Base-by-base conservation (phyloP, 2,113 vertebrate genomes). In the Orycteropus afer region DNA sequence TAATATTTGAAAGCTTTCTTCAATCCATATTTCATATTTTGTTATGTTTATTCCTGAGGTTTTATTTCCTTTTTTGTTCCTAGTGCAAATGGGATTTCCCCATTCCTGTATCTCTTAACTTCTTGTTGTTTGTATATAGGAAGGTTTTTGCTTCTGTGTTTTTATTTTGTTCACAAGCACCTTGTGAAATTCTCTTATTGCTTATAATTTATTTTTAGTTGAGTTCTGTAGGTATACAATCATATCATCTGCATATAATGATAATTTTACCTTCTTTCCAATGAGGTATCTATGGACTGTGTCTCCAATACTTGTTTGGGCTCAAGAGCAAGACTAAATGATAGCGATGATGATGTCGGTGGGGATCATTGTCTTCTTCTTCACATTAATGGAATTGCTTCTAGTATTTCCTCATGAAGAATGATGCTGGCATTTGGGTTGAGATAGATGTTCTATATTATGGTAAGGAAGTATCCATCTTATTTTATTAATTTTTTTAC, bases 401-500 rank as follows among this genome's bases (percentile, higher is more conserved):
- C 34, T 63, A 13, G 12, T 45, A 49, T 73, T 49, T 17, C 32
- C 89, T 85, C 59, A 57, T 47, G 76, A 63, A 42, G 51, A 15
- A 42, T 14, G 17, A 65, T 78, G 34, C 59, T 57, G 40, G 89
- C 51, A 63, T 74, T 82, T 86, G 17, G 45, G 57, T 40, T 86
- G 67, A 63, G n/a, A 63, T 18, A 65, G 2, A 51, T 67, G 27
- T 7, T 7, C 65, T 91, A 20, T 59, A 69, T 76, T 53, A 25
- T 23, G 25, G 65, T 32, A 65, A 78, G 34, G 32, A 81, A 65
- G 32, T 25, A 59, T 4, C 32, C 59, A 29, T 32, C 15, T 47
- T 63, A 94, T 90, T 17, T 87, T 13, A 49, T 93, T 91, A 93
- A 32, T 86, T 14, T 73, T 29, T 89, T 91, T 71, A 73, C 13